A percentile compares a stretch with the other conserved stretches of the same genome.
Evolutionary conservation across 2,888 invertebrate genomes (phyloP).

Genomic region (Rhopalosiphum nymphaeae): DNA sequence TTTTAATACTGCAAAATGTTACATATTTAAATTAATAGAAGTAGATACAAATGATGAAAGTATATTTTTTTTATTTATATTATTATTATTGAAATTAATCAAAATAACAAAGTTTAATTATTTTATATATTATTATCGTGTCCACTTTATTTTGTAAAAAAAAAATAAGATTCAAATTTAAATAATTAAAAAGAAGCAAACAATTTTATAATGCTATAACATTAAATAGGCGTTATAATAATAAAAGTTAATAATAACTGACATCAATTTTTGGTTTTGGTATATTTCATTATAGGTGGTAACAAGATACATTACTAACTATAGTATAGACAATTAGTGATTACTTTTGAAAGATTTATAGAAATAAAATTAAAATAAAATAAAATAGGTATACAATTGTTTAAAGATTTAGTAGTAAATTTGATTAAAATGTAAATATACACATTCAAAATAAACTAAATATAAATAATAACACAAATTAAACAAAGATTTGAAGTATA

Average conservation of each 20-base stretch:
- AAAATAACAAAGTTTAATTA: neutral
- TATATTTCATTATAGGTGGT: neutral
- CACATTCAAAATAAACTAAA: constrained; percentile 11
- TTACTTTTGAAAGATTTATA: neutral
- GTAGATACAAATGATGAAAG: neutral
- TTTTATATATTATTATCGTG: neutral
- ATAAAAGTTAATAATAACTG: neutral
- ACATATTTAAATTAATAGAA: no score
- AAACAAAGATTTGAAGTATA: neutral
- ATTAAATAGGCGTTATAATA: neutral
- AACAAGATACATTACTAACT: neutral
- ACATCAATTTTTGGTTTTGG: neutral
- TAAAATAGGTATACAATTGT: neutral
- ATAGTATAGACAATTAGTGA: neutral
- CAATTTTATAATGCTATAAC: neutral
- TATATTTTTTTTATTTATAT: neutral
- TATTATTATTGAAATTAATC: neutral
- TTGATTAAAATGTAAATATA: constrained; percentile 19
- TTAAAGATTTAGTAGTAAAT: constrained; percentile 15
- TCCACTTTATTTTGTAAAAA: neutral
- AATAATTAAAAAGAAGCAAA: neutral
- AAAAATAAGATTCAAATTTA: neutral
- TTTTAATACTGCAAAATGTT: neutral
- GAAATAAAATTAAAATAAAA: neutral
- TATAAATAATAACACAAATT: constrained; percentile 50